phyloP scores from a whole-genome alignment of 64 coral and sea anemone genomes.

The Stichodactyla helianthus region DNA sequence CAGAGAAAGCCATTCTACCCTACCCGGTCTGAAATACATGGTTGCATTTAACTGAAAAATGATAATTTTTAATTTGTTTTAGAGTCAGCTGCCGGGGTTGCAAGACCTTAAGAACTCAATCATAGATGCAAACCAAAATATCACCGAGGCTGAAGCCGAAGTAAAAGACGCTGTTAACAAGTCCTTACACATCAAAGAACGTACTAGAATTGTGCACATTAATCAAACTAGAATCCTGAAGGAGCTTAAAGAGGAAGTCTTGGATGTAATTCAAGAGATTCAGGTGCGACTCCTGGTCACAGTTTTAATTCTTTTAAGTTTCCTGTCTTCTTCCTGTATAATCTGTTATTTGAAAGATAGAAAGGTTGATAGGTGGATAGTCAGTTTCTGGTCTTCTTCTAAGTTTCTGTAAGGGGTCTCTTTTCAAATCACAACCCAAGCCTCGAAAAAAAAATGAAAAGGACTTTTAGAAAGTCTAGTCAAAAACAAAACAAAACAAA shows the following conservation, averaged over 20 bases:
- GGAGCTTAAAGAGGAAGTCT: constrained; percentile 35
- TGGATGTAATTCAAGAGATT: constrained; percentile 38
- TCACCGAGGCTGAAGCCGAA: constrained; percentile 30
- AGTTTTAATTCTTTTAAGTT: background rate
- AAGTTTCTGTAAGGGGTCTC: too few relatives aligned
- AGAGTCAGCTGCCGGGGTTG: constrained; percentile 5
- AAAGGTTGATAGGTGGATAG: background rate
- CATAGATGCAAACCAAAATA: constrained; percentile 28
- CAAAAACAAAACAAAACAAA: too few relatives aligned
- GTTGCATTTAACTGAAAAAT: background rate
- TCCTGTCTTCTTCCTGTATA: background rate
- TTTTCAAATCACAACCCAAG: too few relatives aligned
- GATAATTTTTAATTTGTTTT: background rate
- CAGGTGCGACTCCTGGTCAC: background rate
- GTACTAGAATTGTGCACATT: background rate
- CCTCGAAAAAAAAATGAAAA: too few relatives aligned
- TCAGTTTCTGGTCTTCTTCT: background rate
- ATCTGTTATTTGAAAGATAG: background rate
- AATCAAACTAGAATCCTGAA: constrained; percentile 29
- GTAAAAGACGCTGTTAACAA: constrained; percentile 38
- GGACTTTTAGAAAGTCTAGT: too few relatives aligned
- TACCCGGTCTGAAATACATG: too few relatives aligned
- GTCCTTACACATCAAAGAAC: constrained; percentile 15
- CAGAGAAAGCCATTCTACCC: background rate
- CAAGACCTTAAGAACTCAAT: constrained; percentile 30